Base-by-base conservation (phyloP, 1,140 invertebrate species). In the Hyles euphorbiae region DNA sequence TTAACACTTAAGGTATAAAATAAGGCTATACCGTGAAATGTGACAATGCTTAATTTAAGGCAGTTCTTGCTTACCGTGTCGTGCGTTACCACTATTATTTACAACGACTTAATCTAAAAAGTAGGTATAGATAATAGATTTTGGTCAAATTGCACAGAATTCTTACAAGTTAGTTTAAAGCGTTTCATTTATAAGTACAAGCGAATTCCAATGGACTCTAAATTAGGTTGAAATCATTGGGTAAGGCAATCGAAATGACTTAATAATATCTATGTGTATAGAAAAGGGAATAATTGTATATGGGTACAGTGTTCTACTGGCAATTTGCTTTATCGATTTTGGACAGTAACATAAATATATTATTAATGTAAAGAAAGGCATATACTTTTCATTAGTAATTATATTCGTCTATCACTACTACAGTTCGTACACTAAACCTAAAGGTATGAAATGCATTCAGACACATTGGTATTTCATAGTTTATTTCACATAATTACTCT, bases 21-120 rank as follows among this genome's bases (percentile, higher is more conserved):
- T 88, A 88, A 88, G 85, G 85, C 83, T 87, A 76, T 81, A 74
- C 70, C 67, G 85, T 88, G 83, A 84, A 73, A 83, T 76, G 83
- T 85, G 83, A 87, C 79, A 76, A 84, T 74, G 74, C 77, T 83
- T 78, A 83, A 33, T 68, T 79, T 72, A 84, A 81, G 79, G 79
- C 81, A 82, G 77, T 84, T 79, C 65, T 78, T 74, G 68, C 67
- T 74, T 80, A 81, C 72, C 74, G 67, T 83, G 74, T 78, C 60
- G 70, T 71, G 69, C 72, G 53, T 59, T 63, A 45, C 43, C 43
- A 64, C 53, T 62, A 51, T 36, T 80, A 81, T 78, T 67, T 83
- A 83, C 78, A 81, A 61, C 66, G 55, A 77, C 67, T 77, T 74
- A 79, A 70, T 65, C 63, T 70, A 67, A 56, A 60, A 53, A 22